phyloP scores from a whole-genome alignment of 2,888 invertebrate genomes.

The Synanthedon andrenaeformis region DNA sequence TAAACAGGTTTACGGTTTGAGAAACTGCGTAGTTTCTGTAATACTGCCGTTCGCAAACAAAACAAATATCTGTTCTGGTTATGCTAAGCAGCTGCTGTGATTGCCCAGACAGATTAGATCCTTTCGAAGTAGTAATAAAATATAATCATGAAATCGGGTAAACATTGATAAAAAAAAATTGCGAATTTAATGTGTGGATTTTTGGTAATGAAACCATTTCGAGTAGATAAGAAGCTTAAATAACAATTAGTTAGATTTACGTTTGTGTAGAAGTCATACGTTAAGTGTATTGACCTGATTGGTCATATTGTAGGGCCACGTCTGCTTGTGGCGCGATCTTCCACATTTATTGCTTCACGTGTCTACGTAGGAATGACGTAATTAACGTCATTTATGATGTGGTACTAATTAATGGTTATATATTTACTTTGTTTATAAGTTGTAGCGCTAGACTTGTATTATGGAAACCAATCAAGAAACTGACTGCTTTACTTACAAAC shows the following conservation, averaged over 20 bases:
- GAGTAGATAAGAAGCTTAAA: neutral
- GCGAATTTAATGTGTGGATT: neutral
- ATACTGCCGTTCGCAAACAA: constrained; percentile 20
- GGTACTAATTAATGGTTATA: neutral
- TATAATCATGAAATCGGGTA: too few relatives aligned
- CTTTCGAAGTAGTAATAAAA: too few relatives aligned
- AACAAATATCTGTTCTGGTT: neutral
- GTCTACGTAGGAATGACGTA: constrained; percentile 26
- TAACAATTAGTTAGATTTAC: constrained; percentile 4
- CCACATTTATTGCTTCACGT: constrained; percentile 33
- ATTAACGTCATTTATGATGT: constrained; percentile 16
- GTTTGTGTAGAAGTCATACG: constrained; percentile 7
- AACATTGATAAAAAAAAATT: too few relatives aligned
- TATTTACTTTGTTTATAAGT: too few relatives aligned
- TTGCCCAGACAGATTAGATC: too few relatives aligned
- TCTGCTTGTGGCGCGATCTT: constrained; percentile 20
- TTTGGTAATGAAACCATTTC: neutral
- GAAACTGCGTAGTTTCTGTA: constrained; percentile 19
- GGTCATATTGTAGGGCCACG: constrained; percentile 19
- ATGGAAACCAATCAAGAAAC: too few relatives aligned
- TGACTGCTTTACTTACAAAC: too few relatives aligned
- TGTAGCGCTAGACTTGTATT: too few relatives aligned
- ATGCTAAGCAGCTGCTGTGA: too few relatives aligned
- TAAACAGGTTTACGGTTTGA: constrained; percentile 27
- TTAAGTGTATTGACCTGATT: constrained; percentile 8